phyloP scores from a whole-genome alignment of 2,888 invertebrate species.

The Eupithecia centaureata region DNA sequence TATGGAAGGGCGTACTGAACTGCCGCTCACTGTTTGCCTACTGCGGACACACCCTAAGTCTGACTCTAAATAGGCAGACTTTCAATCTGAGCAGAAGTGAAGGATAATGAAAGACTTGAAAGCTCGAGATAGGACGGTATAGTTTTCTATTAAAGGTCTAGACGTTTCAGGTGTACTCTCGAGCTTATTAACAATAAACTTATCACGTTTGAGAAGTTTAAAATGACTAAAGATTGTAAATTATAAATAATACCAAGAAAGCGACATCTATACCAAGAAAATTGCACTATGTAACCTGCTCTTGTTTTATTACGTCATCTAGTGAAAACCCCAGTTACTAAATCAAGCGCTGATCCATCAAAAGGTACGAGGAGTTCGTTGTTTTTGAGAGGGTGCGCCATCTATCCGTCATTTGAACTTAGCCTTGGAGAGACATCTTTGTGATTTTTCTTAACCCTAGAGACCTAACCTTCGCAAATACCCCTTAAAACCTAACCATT shows the following conservation, averaged over 20 bases:
- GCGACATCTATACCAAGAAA: background rate
- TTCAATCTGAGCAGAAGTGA: background rate
- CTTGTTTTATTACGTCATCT: slow-evolving; percentile 37
- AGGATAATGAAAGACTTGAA: background rate
- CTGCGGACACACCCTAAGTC: too few relatives aligned
- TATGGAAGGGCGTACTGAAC: too few relatives aligned
- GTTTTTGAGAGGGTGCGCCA: slow-evolving; percentile 9
- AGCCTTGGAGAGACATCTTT: slow-evolving; percentile 15
- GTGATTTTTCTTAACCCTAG: too few relatives aligned
- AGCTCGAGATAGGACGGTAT: background rate
- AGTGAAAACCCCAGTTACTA: slow-evolving; percentile 24
- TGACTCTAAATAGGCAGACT: accelerated
- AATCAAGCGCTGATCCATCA: background rate
- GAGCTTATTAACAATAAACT: too few relatives aligned
- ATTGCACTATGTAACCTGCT: background rate
- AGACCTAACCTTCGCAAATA: too few relatives aligned
- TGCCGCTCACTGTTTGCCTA: too few relatives aligned
- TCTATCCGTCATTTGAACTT: background rate
- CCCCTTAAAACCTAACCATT: too few relatives aligned
- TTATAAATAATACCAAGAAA: background rate
- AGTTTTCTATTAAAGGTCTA: too few relatives aligned
- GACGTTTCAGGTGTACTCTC: too few relatives aligned
- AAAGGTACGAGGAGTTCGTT: background rate
- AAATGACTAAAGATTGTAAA: too few relatives aligned
- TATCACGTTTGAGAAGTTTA: too few relatives aligned